phyloP scores from a whole-genome alignment of 2,888 invertebrate species.

The Caenorhabditis zanzibari region DNA sequence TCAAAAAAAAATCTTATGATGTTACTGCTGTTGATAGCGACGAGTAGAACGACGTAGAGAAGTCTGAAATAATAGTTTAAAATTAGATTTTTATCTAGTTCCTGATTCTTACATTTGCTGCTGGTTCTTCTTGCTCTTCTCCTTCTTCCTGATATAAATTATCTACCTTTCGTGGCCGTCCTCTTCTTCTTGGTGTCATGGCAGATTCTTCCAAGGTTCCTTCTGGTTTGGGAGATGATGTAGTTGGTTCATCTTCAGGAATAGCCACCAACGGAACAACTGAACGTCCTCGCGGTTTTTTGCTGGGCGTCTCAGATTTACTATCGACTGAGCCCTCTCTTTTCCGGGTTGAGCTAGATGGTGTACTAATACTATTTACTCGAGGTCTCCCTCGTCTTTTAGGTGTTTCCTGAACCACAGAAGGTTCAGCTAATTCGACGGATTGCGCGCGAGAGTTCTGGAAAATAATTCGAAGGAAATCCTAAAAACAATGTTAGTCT shows the following conservation, averaged over 20 bases:
- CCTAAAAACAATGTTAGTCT: background rate
- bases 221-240: background rate
- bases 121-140: background rate
- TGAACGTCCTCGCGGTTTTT: background rate
- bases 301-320: background rate
- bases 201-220: background rate
- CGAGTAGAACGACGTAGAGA: slow-evolving; percentile 20
- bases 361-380: background rate
- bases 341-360: background rate
- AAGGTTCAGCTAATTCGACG: background rate
- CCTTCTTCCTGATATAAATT: slow-evolving; percentile 1
- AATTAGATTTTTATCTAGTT: background rate
- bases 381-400: slow-evolving; percentile 27
- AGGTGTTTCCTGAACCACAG: background rate
- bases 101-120: background rate
- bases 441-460: slow-evolving; percentile 14
- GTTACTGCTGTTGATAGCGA: background rate
- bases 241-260: slow-evolving; percentile 16
- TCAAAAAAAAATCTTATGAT: background rate
- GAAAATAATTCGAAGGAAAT: no score
- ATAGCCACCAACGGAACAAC: background rate
- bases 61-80: slow-evolving; percentile 8
- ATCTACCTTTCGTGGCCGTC: slow-evolving; percentile 5
- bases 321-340: background rate
- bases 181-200: slow-evolving; percentile 1